Evolutionary conservation across 2,113 vertebrate species (phyloP), one percentile per base, ranked within the genome.

Genomic region (Lepidothrix coronata): DNA sequence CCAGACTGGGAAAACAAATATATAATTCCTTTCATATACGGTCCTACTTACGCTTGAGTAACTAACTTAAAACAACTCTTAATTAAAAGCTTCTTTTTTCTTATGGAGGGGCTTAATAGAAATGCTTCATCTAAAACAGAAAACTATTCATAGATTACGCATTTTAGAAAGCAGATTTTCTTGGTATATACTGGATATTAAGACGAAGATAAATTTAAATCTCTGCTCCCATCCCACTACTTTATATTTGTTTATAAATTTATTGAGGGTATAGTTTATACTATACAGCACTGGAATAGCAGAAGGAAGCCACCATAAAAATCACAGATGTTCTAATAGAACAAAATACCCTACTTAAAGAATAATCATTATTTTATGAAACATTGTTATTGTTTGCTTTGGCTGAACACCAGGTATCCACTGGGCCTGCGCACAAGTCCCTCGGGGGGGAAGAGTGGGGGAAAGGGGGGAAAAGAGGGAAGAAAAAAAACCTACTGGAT

Each of bases 111-210:
- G 0, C 3, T 75, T 67, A 71, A 13, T 46, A 41, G 39, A 78
- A 78, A 80, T 83, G 17, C 15, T 63, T 75, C 2, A 25, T 27
- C 30, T 62, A 59, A 79, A 86, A 4, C 12, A 81, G 39, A 46
- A 63, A 27, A 25, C 3, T 55, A 0, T 31, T 84, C 30, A 44
- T 30, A 51, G 11, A 44, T 72, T 35, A 22, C 0, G 0, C 2
- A 72, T 74, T 84, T 80, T 52, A 48, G 15, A 78, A 87, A 67
- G 8, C 10, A 68, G 21, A 66, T 75, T 55, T 72, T 49, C 31
- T 62, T 83, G 25, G 14, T 15, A n/a, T 41, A 82, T 46, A 1
- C 23, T 59, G 21, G 20, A 77, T 66, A 75, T 28, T 55, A 76
- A 75, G 44, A 55, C 6, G 78, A 52, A 84, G 10, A 84, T 39